Conservation (phyloP, 2,888 invertebrate species). For the Trissoscelio sp. region DNA sequence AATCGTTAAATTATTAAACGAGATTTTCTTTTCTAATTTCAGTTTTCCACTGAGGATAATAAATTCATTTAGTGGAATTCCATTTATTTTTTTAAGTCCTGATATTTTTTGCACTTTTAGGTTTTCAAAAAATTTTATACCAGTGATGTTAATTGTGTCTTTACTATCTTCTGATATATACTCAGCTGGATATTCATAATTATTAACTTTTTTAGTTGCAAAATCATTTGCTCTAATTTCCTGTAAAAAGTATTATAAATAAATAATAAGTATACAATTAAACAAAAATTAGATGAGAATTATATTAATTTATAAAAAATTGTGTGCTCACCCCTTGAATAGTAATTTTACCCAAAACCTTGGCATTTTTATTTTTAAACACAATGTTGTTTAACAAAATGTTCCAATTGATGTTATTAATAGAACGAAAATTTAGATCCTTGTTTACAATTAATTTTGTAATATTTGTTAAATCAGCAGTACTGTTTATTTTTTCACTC, state of each 20-base stretch:
- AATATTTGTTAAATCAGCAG: constrained; percentile 73
- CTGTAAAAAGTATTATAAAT: constrained; percentile 5
- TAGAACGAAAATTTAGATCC: constrained; percentile 62
- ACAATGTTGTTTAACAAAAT: constrained; percentile 82
- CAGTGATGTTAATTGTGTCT: constrained; percentile 80
- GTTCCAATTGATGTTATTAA: constrained; percentile 82
- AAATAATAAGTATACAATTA: neutral
- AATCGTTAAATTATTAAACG: constrained; percentile 85
- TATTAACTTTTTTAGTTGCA: constrained; percentile 83
- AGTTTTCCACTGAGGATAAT: constrained; percentile 84
- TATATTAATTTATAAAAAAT: too few relatives aligned
- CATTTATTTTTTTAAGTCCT: constrained; percentile 83
- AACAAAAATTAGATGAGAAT: neutral
- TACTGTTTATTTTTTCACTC: constrained; percentile 73
- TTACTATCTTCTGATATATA: constrained; percentile 83
- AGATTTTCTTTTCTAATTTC: constrained; percentile 83
- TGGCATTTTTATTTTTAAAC: constrained; percentile 81
- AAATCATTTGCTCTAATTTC: constrained; percentile 72
- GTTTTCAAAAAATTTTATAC: constrained; percentile 84
- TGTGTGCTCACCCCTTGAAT: constrained; percentile 85
- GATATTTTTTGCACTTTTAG: constrained; percentile 81
- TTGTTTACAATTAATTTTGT: constrained; percentile 70
- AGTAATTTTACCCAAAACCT: constrained; percentile 81
- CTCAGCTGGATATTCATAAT: constrained; percentile 84
- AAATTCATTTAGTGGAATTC: constrained; percentile 83